Evolutionary conservation across 2,888 invertebrate species (phyloP).

Genomic region (Exephanes ischioxanthus): DNA sequence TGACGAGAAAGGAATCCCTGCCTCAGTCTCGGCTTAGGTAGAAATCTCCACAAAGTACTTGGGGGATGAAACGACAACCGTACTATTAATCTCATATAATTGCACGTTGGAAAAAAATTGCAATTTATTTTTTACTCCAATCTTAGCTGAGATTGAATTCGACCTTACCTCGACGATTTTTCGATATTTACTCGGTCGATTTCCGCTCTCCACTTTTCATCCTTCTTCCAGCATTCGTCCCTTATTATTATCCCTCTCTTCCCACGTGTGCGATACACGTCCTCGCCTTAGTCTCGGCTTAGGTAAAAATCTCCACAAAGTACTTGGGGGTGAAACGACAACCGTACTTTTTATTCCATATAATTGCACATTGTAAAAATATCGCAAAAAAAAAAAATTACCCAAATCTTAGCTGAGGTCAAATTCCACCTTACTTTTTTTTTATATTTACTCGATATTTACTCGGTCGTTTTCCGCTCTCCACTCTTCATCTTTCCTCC

Average conservation of each 20-base stretch:
- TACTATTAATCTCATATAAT: not conserved
- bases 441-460: not conserved
- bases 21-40: not conserved
- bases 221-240: conserved; percentile 32
- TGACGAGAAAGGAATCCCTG: conserved; percentile 51
- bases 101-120: not conserved
- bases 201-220: not conserved
- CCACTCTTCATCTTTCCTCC: conserved; percentile 4
- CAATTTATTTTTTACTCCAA: not conserved
- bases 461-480: not conserved
- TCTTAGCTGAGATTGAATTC: not conserved
- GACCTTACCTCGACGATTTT: not conserved
- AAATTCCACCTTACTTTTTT: not conserved
- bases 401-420: not conserved
- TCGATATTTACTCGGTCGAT: not conserved
- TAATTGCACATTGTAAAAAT: not conserved
- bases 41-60: not conserved
- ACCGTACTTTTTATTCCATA: too few relatives aligned
- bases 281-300: not conserved
- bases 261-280: conserved; percentile 51
- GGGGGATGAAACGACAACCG: not conserved
- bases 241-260: conserved; percentile 50
- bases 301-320: not conserved
- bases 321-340: not conserved
- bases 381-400: not conserved